A percentile compares a stretch with the other conserved stretches of the same genome.
phyloP scores from a whole-genome alignment of 2,888 invertebrate genomes.

The Protodeltote pygarga region DNA sequence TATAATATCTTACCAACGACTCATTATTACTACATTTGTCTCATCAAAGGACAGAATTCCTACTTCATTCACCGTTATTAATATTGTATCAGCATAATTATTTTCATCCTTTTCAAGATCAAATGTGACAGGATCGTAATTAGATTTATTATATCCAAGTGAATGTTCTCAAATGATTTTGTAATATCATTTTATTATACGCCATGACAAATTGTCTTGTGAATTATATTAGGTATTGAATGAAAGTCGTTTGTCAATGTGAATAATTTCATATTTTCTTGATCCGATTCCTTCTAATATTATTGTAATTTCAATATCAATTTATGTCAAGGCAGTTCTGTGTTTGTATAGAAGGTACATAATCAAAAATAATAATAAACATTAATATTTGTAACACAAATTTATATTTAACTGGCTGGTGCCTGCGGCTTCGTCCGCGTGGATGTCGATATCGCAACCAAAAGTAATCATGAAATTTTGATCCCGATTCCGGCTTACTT shows the following conservation, averaged over 20 bases:
- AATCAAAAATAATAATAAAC: slow-evolving; percentile 13
- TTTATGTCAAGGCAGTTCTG: slow-evolving; percentile 23
- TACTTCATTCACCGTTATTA: slow-evolving; percentile 77
- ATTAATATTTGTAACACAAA: too few species aligned
- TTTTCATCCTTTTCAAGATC: slow-evolving; percentile 69
- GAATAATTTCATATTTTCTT: slow-evolving; percentile 8
- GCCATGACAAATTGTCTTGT: slow-evolving; percentile 36
- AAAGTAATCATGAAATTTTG: too few species aligned
- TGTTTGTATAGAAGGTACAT: slow-evolving; percentile 8
- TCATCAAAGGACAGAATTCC: slow-evolving; percentile 76
- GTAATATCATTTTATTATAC: slow-evolving; percentile 42
- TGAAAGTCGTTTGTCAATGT: slow-evolving; percentile 27
- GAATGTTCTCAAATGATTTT: slow-evolving; percentile 52
- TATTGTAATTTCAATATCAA: slow-evolving; percentile 27
- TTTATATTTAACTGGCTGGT: too few species aligned
- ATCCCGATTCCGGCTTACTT: too few species aligned
- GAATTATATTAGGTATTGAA: slow-evolving; percentile 31
- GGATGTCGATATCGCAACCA: too few species aligned
- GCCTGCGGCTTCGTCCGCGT: too few species aligned
- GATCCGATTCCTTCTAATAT: slow-evolving; percentile 10
- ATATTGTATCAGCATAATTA: slow-evolving; percentile 76
- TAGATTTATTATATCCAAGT: slow-evolving; percentile 60
- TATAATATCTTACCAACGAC: slow-evolving; percentile 58
- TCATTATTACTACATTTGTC: slow-evolving; percentile 85
- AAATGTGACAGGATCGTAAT: slow-evolving; percentile 66